Evolutionary conservation across 2,888 invertebrate species (phyloP), one percentile per base, ranked within the genome.

Genomic region (Tetrapedia diversipes): DNA sequence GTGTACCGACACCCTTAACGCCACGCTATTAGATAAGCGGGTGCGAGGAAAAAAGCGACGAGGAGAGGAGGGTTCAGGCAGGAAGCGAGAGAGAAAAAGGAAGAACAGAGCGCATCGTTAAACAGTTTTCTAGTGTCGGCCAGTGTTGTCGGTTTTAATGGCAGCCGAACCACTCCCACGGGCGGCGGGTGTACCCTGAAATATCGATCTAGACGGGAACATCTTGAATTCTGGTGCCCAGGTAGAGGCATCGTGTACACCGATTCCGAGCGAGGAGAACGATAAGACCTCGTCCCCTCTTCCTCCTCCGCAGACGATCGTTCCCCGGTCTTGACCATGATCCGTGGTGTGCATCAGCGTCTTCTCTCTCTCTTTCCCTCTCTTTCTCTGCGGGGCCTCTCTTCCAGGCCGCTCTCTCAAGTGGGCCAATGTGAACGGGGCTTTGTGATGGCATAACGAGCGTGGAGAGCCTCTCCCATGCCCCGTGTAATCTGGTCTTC

Each of bases 401-500:
- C 72, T 79, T 76, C 54, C 71, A 63, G 69, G 56, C 54, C 47
- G 77, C 65, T 75, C 79, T 80, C 79, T 84, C 82, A 73, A 84
- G 83, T 85, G 85, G 85, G 80, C 84, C 86, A 87, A 86, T 87
- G 87, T 81, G 87, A 85, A 85, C 84, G 84, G 71, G 72, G 81
- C 85, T 83, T 85, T 82, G 85, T 75, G 84, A 85, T 75, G 85
- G 85, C 85, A 81, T 85, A 85, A 85, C 84, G 81, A 86, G 84
- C 80, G 80, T 82, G 80, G 79, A 86, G 84, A 81, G 85, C 86
- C 86, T 86, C 84, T 87, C 84, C 85, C 85, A 85, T 86, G 87
- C 86, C 83, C 86, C 88, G 87, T 89, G 89, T 89, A 89, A 88
- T 88, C 89, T 88, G 87, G 88, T 88, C 87, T 85, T 87, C 86